These are phyloP conservation scores for Nysson spinosus DNA, from an alignment of 2,888 invertebrate species.

Conservation along the genomic window DNA sequence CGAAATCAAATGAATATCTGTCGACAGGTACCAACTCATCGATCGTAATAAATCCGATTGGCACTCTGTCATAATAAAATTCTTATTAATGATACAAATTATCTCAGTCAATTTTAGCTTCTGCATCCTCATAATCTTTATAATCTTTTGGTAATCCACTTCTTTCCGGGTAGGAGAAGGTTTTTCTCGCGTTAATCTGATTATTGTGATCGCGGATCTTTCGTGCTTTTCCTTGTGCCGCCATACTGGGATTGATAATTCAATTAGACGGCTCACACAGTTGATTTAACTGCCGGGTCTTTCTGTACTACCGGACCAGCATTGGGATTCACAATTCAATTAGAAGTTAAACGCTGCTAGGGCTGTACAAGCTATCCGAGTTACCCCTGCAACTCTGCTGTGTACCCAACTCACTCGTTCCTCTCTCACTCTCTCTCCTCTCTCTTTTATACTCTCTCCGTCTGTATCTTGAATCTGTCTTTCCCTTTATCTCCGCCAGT, in stretches of 20 bases:
- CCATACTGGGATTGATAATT: slow-evolving; percentile 64
- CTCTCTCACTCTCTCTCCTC: neutral
- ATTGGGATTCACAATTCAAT: slow-evolving; percentile 71
- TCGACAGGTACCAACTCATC: too few species aligned
- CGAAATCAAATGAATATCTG: too few species aligned
- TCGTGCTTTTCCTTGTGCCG: slow-evolving; percentile 36
- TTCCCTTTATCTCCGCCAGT: neutral
- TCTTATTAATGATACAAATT: too few species aligned
- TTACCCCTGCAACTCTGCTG: slow-evolving; percentile 55
- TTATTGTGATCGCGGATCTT: slow-evolving; percentile 61
- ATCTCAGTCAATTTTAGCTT: too few species aligned
- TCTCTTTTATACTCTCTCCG: neutral
- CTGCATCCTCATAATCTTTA: too few species aligned
- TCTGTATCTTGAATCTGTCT: neutral
- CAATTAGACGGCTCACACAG: slow-evolving; percentile 65
- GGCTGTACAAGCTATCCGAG: slow-evolving; percentile 65
- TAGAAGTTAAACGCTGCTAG: slow-evolving; percentile 70
- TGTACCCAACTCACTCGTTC: slow-evolving; percentile 41
- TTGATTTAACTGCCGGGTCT: slow-evolving; percentile 67
- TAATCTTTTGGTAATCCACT: too few species aligned
- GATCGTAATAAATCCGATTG: too few species aligned
- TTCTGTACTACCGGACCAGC: slow-evolving; percentile 54
- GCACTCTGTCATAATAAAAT: too few species aligned
- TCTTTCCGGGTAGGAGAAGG: too few species aligned
- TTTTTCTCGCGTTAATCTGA: slow-evolving; percentile 50